A percentile compares a stretch with the other conserved stretches of the same genome.
Evolutionary conservation across 2,113 vertebrate species (phyloP).

Genomic region (Hemichromis elongatus): DNA sequence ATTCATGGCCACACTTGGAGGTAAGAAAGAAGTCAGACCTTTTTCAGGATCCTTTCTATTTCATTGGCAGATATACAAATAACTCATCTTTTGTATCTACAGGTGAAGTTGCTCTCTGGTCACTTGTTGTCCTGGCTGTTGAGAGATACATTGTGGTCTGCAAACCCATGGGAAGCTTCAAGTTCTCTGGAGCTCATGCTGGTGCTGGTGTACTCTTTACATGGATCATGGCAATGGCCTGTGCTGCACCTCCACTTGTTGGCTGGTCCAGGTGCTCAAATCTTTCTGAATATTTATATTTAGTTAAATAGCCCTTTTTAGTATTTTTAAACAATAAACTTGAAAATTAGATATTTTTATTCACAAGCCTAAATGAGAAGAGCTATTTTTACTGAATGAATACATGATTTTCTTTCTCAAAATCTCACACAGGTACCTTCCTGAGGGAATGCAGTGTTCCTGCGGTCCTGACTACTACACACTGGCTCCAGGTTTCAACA

Average conservation of each 20-base stretch:
- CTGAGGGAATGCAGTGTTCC: constrained; percentile 76
- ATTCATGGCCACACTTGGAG: constrained; percentile 77
- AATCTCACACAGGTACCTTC: constrained; percentile 65
- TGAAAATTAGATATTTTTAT: too few species aligned
- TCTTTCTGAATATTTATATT: background rate
- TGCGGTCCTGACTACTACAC: constrained; percentile 78
- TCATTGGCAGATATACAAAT: background rate
- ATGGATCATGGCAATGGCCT: constrained; percentile 75
- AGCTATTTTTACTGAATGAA: too few species aligned
- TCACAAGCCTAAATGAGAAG: too few species aligned
- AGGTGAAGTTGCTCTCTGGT: constrained; percentile 79
- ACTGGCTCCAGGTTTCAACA: constrained; percentile 73
- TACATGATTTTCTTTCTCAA: too few species aligned
- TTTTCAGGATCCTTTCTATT: background rate
- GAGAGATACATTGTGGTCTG: constrained; percentile 80
- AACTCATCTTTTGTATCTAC: background rate
- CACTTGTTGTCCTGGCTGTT: constrained; percentile 77
- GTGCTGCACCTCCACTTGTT: constrained; percentile 71
- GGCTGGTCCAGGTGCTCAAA: constrained; percentile 68
- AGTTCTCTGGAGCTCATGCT: constrained; percentile 70
- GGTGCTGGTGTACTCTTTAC: constrained; percentile 71
- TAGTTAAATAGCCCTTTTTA: background rate
- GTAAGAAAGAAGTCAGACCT: background rate
- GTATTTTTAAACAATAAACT: too few species aligned
- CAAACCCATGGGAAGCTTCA: constrained; percentile 83